phyloP scores from a whole-genome alignment of 2,797 vertebrate genomes.

The Steatocranus sp. region DNA sequence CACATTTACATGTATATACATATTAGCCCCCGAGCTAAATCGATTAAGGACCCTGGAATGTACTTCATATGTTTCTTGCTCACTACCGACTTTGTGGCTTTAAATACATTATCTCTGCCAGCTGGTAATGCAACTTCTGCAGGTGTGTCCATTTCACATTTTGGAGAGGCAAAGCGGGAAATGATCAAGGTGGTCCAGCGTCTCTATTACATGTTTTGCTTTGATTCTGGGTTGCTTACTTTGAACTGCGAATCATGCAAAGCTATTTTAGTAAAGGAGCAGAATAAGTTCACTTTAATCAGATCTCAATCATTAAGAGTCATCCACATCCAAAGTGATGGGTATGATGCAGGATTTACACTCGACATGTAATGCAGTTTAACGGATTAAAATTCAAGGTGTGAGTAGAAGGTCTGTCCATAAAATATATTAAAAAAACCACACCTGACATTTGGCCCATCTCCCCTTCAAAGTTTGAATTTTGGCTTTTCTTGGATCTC shows the following conservation, averaged over 20 bases:
- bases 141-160: neutral
- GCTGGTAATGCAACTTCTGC: neutral
- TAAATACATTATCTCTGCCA: neutral
- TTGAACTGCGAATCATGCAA: neutral
- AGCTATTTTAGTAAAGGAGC: neutral
- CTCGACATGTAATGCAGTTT: neutral
- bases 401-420: neutral
- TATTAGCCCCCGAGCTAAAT: neutral
- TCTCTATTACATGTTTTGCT: neutral
- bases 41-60: neutral
- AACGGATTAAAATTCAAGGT: neutral
- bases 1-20: neutral
- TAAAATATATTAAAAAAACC: fast-evolving
- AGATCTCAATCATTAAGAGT: neutral
- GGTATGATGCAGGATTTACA: neutral
- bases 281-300: neutral
- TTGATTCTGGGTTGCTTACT: neutral
- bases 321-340: neutral
- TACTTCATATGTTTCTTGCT: neutral
- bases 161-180: neutral
- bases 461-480: neutral
- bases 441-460: neutral
- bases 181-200: neutral
- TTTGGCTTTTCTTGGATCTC: neutral
- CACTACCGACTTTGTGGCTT: neutral